phyloP scores from a whole-genome alignment of 2,797 vertebrate genomes.

The Phataginus tetradactyla region DNA sequence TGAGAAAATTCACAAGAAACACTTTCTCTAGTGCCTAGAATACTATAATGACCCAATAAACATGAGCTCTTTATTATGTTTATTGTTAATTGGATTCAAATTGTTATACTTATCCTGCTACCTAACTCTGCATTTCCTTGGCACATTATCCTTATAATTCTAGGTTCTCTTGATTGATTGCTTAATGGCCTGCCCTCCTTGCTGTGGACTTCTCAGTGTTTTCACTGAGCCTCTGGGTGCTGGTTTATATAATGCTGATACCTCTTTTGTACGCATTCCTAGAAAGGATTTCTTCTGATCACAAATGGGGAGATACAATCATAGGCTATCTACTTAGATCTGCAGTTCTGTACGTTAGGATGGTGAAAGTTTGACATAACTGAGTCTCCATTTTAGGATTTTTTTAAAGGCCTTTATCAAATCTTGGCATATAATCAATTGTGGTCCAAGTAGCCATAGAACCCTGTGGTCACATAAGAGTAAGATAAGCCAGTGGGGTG shows the following conservation, averaged over 20 bases:
- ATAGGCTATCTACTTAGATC: neutral
- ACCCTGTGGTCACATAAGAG: neutral
- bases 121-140: neutral
- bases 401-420: neutral
- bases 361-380: neutral
- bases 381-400: neutral
- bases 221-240: neutral
- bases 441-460: neutral
- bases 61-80: neutral
- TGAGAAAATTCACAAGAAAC: neutral
- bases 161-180: neutral
- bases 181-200: neutral
- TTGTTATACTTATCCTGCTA: neutral
- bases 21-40: neutral
- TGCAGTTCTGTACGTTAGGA: neutral
- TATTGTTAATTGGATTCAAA: neutral
- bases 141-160: neutral
- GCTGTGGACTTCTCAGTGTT: neutral
- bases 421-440: neutral
- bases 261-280: neutral
- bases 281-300: neutral
- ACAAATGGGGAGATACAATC: neutral
- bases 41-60: neutral
- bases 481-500: neutral
- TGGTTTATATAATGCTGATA: neutral